Evolutionary conservation across 1,140 invertebrate genomes (phyloP), one percentile per base, ranked within the genome.

Genomic region (Dendrolimus punctatus): DNA sequence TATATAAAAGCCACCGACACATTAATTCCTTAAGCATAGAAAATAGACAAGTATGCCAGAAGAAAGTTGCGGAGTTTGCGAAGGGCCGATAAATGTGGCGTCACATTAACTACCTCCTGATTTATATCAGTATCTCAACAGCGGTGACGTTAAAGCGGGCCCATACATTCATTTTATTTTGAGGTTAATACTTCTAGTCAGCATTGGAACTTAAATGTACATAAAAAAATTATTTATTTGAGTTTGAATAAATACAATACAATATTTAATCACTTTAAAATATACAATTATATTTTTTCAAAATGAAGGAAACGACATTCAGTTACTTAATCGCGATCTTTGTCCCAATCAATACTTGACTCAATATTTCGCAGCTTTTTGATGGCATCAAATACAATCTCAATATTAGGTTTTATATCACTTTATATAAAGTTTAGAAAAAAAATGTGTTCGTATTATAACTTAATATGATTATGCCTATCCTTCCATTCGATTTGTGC

Each of bases 1-100:
- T 83, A 82, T 80, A 42, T 80, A 85, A 86, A 84, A 80, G 83
- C 83, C 83, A 86, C 83, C 83, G 83, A 86, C 81, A 83, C 83
- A 83, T 79, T 85, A 80, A 85, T 82, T 82, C 76, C 78, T 84
- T 86, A 86, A 86, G 83, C 66, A 78, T 86, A 86, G 83, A 80
- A 82, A 85, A 82, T 85, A 84, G 74, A 80, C 70, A 75, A 61
- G 58, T 71, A 64, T 71, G 77, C 81, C 77, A 61, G 70, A 67
- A 75, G 79, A 84, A 82, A 85, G 82, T 84, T 85, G 82, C 82
- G 82, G 81, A 82, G 60, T 69, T 63, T 69, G 55, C 60, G 43
- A 69, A 67, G 57, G 57, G 67, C 63, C 66, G 56, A 62, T 65
- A 47, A 53, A 49, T 62, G 23, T 36, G 38, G 68, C 68, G 74